Evolutionary conservation across 2,113 vertebrate genomes (phyloP), one percentile per base, ranked within the genome.

Genomic region (Oreochromis tanganicae): DNA sequence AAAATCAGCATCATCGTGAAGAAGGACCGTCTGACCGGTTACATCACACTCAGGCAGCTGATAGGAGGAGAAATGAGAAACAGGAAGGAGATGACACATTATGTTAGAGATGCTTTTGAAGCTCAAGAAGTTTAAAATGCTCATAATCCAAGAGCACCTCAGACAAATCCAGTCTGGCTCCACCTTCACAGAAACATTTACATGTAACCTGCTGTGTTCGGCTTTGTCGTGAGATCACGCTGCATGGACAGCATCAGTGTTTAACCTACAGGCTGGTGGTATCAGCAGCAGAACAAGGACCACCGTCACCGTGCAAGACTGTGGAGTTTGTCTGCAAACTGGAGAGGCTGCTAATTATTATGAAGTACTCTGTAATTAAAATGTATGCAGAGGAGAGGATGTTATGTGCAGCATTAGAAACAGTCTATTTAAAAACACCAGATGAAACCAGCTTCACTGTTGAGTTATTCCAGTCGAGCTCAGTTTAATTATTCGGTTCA

Each of bases 11-110:
- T 55, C 92, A 92, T 93, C 36, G 55, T 86, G 85, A 52, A 41
- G 80, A 17, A n/a, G 73, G 86, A 48, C 2, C 2, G 63, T 54
- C 16, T 4, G 63, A 4, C 85, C 2, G 78, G 19, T 92, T 86
- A 87, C 89, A 87, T 92, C 87, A 66, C 89, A 79, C 19, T 66
- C 71, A 13, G 86, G 10, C 80, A 80, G 71, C 75, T 80, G 55
- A 24, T 4, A 24, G 24, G 43, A 61, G 46, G 57, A 68, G 3
- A 29, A 2, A 12, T 4, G 14, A 83, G 9, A 61, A 32, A 48
- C 5, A 55, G 34, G 83, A 82, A 57, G 48, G 0, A 52, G 4
- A 7, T 4, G 13, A n/a, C n/a, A 24, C 9, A 6, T 46, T 4
- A 9, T 13, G 36, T 0, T 32, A 83, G 13, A 7, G 11, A 1